Conservation (phyloP, 2,888 invertebrate genomes). For the Dione juno region DNA sequence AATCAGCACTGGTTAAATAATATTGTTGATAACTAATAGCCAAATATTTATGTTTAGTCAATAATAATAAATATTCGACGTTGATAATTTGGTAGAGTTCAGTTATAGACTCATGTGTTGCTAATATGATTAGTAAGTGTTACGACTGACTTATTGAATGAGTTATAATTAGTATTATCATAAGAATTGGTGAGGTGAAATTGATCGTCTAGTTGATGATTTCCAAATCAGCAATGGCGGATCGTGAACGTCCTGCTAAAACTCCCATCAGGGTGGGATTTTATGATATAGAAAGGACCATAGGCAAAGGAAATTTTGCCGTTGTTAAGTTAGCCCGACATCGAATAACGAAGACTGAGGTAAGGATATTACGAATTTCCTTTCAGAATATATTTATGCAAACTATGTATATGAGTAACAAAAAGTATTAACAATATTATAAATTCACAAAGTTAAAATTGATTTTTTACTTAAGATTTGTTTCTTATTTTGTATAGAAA, state of each 20-base stretch:
- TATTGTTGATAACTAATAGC: conserved; percentile 44
- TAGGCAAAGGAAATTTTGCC: conserved; percentile 99
- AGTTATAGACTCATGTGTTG: conserved; percentile 35
- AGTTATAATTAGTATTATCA: conserved; percentile 51
- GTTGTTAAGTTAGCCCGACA: conserved; percentile 99
- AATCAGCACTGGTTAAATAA: conserved; percentile 44
- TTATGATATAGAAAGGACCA: conserved; percentile 98
- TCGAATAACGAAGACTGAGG: conserved; percentile 99
- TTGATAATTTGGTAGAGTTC: conserved; percentile 38
- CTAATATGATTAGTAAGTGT: conserved; percentile 48
- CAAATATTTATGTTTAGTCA: conserved; percentile 44
- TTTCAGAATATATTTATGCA: conserved; percentile 21
- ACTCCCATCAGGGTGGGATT: conserved; percentile 95
- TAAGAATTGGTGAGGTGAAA: conserved; percentile 56
- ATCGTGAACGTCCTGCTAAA: conserved; percentile 83
- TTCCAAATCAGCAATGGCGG: conserved; percentile 80
- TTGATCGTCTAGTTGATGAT: conserved; percentile 62
- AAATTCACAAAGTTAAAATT: too few species aligned
- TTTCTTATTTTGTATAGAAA: too few species aligned
- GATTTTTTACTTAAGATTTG: too few species aligned
- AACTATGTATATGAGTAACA: not conserved
- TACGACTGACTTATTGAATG: conserved; percentile 50
- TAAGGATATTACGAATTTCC: conserved; percentile 71
- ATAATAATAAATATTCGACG: conserved; percentile 40
- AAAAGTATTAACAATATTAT: not conserved